Evolutionary conservation across 2,113 vertebrate genomes (phyloP).

Genomic region (Solea solea): DNA sequence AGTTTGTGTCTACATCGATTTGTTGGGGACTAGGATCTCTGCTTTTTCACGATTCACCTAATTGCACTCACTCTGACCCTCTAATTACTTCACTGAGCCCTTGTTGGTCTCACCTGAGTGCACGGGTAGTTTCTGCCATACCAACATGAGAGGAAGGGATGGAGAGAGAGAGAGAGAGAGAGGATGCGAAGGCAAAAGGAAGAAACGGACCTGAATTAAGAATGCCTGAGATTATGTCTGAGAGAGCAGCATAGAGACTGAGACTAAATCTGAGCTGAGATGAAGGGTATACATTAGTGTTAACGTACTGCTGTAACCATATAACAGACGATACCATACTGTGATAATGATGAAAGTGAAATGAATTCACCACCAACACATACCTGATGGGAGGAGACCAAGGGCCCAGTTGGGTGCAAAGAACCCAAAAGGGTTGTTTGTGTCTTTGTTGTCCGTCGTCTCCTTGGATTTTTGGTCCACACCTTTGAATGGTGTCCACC

Average conservation of each 20-base stretch:
- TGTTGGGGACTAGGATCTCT: conserved; percentile 64
- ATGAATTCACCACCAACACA: conserved; percentile 31
- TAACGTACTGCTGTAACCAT: conserved; percentile 47
- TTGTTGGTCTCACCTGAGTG: conserved; percentile 48
- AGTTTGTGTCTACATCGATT: conserved; percentile 78
- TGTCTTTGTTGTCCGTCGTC: conserved; percentile 40
- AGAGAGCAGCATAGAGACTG: conserved; percentile 5
- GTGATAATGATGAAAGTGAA: conserved; percentile 24
- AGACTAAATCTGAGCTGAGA: conserved; percentile 11
- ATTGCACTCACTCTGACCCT: conserved; percentile 66
- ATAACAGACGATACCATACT: conserved; percentile 47
- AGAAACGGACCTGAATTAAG: conserved; percentile 30
- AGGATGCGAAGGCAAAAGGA: no score
- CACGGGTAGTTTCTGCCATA: conserved; percentile 39
- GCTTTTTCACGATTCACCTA: conserved; percentile 62
- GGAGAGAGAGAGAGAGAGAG: conserved; percentile 3
- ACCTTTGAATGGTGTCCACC: conserved; percentile 50
- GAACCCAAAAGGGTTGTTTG: conserved; percentile 57
- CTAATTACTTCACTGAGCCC: conserved; percentile 76
- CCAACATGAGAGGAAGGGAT: background rate
- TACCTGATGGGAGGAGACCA: conserved; percentile 73
- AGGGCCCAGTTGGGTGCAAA: conserved; percentile 71
- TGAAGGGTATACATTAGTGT: background rate
- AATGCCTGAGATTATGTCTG: conserved; percentile 37
- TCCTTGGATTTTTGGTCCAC: conserved; percentile 15